Base-by-base conservation (phyloP, 2,888 invertebrate genomes). In the Luperina nickerlii region DNA sequence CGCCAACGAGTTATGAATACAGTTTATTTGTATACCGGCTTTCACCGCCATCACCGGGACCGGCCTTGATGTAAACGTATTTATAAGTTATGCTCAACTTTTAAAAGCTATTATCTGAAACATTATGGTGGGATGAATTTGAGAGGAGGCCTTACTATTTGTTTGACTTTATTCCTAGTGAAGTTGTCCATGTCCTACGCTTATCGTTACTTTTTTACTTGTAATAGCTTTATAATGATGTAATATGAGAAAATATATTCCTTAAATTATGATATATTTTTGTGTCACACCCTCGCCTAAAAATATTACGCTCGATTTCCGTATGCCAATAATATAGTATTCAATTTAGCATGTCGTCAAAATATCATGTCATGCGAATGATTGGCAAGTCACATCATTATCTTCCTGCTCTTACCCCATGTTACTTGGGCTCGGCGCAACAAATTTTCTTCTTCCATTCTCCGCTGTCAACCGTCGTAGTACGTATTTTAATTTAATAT, bases 41-140 rank as follows among this genome's bases (percentile, higher is more conserved):
- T 76, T 85, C 78, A 66, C 45, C 74, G 76, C 69, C 80, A 57
- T 65, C 78, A 66, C 45, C 73, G 63, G 57, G 76, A 63, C 54
- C 78, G 62, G 57, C 70, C 74, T 20, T 78, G 82, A 73, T 83
- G 87, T 85, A 83, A 87, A 79, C 75, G 76, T 88, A 77, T 87
- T 86, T 83, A 75, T 72, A 88, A 90, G 87, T 89, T 83, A 80
- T 82, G 85, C 82, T 79, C 74, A 83, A 89, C 81, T 90, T 87
- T 81, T 87, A 88, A 90, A 91, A 90, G 89, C 90, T 84, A 90
- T 90, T 89, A 89, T 90, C 85, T 86, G 83, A 76, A 85, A 88
- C 86, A 83, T 89, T 87, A 86, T 84, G 86, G 81, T 78, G 80
- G 82, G 72, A 87, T 74, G 70, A 85, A 84, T 85, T 88, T 83